Evolutionary conservation across 2,888 invertebrate genomes (phyloP), one percentile per base, ranked within the genome.

Genomic region (Latrodectus elegans): DNA sequence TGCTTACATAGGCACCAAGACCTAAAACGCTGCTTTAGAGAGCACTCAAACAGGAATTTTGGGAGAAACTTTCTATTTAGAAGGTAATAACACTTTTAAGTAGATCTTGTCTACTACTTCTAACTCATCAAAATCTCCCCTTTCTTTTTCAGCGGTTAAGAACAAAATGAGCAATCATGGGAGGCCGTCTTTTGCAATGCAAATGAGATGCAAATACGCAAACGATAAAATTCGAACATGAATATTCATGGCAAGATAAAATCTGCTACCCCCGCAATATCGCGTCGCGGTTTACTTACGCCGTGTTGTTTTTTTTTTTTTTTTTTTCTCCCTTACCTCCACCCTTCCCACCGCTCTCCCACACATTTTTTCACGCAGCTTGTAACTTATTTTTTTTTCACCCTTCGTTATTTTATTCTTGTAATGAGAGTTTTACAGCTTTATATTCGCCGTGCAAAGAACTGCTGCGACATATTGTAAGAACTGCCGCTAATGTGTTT

Each of bases 161-260:
- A 88, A 75, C 87, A 88, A 88, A 88, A 78, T 83, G 82, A 88
- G 87, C 87, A 88, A 88, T 88, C 87, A 88, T 87, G 81, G 76
- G 15, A 11, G 65, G 55, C 51, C 49, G 68, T 77, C 82, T 88
- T 60, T 88, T 88, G 82, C 87, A 88, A 88, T 88, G 87, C 87
- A 88, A 82, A 88, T 88, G 51, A 88, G 87, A 88, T 88, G 87
- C 87, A 83, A 88, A 88, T 87, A 87, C n/a, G 17, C 73, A n/a
- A 53, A 77, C 73, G 73, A 83, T 88, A 88, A 88, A 88, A 88
- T 83, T 83, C 55, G 73, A 73, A 72, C 78, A 88, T 88, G 87
- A 88, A 88, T 88, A 88, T 88, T 88, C 87, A 88, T 88, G 74
- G 55, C 82, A 60, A 73, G 77, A 88, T 87, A 82, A 78, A 74